Base-by-base conservation (phyloP, 2,797 vertebrate species). In the Crenuchus spilurus region DNA sequence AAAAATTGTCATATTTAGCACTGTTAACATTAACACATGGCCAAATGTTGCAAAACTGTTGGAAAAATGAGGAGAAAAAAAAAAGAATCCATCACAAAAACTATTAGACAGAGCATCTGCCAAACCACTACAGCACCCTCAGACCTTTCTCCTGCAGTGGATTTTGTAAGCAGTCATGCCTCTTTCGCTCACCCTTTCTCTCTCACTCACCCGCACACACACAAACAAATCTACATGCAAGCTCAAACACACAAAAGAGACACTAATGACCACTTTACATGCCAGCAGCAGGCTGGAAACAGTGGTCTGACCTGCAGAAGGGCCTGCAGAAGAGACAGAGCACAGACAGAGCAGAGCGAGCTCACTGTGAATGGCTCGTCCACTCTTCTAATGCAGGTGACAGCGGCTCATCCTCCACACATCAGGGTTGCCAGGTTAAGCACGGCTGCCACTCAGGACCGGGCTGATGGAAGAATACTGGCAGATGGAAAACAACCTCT, bases 281-380 rank as follows among this genome's bases (percentile, higher is more conserved):
- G 78, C 64, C 61, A 73, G 42, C 62, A 64, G 51, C 35, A 64
- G 71, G 74, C 81, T 68, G 80, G 81, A 85, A 88, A 88, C 83
- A 84, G 70, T 70, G 80, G 82, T 83, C 85, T 87, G 86, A 85
- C 85, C 84, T 77, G 72, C 78, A 82, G 73, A 84, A 81, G 81
- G 77, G 74, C 78, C 71, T 57, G 65, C 10, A 44, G 44, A 41
- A 64, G 70, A 64, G 64, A 30, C 28, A 18, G 24, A 42, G 7
- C 18, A 8, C 49, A 39, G 22, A 31, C 52, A 69, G 51, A 55
- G 71, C 39, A 60, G 63, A 30, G 51, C 16, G 51, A 30, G 80
- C 80, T 78, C 72, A 83, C 49, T 51, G 22, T 55, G 57, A 74
- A 70, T 10, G 69, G 63, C 30, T 30, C 35, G 28, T 42, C 20